A percentile compares a stretch with the other conserved stretches of the same genome.
These are phyloP conservation scores for Oscheius myriophilus DNA, from an alignment of 2,888 invertebrate genomes.

Conservation along the genomic window DNA sequence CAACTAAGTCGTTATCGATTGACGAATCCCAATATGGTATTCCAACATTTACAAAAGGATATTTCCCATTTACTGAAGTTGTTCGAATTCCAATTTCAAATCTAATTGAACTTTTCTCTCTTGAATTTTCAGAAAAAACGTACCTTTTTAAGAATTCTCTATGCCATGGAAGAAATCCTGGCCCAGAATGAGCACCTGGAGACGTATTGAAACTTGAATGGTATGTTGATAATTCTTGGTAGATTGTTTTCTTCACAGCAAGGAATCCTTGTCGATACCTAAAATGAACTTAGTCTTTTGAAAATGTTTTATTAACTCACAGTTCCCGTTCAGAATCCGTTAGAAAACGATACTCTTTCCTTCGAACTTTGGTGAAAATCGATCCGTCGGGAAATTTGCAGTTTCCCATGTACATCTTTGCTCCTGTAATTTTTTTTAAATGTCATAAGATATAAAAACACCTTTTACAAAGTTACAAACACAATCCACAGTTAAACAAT, in stretches of 20 bases:
- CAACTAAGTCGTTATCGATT: background rate
- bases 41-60: background rate
- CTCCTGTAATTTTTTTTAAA: too few relatives aligned
- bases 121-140: background rate
- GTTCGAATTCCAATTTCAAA: constrained; percentile 12
- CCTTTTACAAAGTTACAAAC: constrained; percentile 14
- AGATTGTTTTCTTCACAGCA: background rate
- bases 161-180: constrained; percentile 16
- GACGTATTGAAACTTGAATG: background rate
- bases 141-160: constrained; percentile 9
- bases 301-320: background rate
- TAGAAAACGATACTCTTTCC: background rate
- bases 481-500: constrained; percentile 3
- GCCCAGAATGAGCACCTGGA: constrained; percentile 12
- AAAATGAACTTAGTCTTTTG: background rate
- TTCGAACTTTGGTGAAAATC: background rate
- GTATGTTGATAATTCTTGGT: background rate
- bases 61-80: background rate
- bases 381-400: background rate
- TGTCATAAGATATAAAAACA: too few relatives aligned
- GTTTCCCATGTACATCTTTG: background rate
- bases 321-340: background rate
- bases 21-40: constrained; percentile 9
- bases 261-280: constrained; percentile 4
- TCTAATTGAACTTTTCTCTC: background rate